Conservation (phyloP, 1,140 invertebrate species). For the Heliconius nattereri region DNA sequence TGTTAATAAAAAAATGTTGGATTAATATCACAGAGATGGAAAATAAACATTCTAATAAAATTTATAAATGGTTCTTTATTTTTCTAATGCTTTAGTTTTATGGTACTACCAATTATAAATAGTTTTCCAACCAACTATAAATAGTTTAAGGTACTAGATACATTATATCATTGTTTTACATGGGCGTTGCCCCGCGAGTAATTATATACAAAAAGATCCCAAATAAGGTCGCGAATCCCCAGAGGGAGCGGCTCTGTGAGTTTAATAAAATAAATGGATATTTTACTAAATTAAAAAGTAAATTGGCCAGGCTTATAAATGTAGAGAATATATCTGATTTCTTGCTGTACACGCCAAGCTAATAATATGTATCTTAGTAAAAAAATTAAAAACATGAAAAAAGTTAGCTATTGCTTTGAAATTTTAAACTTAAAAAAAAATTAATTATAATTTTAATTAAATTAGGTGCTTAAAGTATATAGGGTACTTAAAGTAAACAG, state of each 20-base stretch:
- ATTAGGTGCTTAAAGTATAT: too few relatives aligned
- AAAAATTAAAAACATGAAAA: too few relatives aligned
- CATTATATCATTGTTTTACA: slow-evolving; percentile 5
- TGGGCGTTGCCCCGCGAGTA: slow-evolving; percentile 12
- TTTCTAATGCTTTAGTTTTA: too few relatives aligned
- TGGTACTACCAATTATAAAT: too few relatives aligned
- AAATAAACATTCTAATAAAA: too few relatives aligned
- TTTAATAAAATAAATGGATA: slow-evolving; percentile 25
- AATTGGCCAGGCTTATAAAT: slow-evolving; percentile 3
- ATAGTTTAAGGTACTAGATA: background rate
- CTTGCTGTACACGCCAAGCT: background rate
- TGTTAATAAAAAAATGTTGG: background rate
- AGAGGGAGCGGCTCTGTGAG: slow-evolving; percentile 18
- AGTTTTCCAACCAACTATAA: background rate
- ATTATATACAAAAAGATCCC: slow-evolving; percentile 19
- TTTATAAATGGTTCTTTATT: too few relatives aligned
- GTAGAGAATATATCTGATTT: background rate
- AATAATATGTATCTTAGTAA: background rate
- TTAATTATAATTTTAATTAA: too few relatives aligned
- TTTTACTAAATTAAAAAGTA: slow-evolving; percentile 18
- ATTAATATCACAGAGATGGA: background rate
- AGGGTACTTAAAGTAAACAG: background rate
- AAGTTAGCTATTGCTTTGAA: too few relatives aligned
- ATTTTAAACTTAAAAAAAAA: too few relatives aligned
- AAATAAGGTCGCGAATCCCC: slow-evolving; percentile 30